Evolutionary conservation across 2,888 invertebrate species (phyloP).

Genomic region (Callinectes sapidus): DNA sequence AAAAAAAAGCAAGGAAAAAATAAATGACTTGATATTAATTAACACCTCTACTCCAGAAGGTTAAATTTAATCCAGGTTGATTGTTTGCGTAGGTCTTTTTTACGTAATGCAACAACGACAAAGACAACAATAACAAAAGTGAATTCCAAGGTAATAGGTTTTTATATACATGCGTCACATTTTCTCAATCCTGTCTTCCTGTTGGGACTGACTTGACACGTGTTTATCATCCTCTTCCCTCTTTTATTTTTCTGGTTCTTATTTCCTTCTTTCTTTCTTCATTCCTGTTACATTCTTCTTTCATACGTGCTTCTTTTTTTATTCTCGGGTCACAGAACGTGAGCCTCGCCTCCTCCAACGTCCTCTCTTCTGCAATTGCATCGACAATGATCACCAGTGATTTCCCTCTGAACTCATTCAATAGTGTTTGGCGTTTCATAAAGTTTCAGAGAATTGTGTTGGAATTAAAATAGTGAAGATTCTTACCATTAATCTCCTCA

Average conservation of each 20-base stretch:
- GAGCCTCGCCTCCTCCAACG: background rate
- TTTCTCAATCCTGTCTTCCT: slow-evolving; percentile 9
- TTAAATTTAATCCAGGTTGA: background rate
- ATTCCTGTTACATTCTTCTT: too few relatives aligned
- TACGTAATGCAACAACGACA: background rate
- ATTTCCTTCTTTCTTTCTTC: too few relatives aligned
- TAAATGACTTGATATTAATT: background rate
- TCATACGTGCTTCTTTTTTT: too few relatives aligned
- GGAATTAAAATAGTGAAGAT: too few relatives aligned
- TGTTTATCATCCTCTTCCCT: too few relatives aligned
- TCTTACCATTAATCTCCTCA: too few relatives aligned
- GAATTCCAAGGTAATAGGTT: background rate
- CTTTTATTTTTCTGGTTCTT: too few relatives aligned
- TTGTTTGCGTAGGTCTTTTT: background rate
- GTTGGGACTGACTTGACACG: background rate
- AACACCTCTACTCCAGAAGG: background rate
- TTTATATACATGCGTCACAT: background rate
- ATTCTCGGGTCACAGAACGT: too few relatives aligned
- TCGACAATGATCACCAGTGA: background rate
- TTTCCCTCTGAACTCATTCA: too few relatives aligned
- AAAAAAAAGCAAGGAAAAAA: background rate
- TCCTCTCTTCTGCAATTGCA: background rate
- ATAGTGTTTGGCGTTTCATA: too few relatives aligned
- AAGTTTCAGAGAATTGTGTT: too few relatives aligned
- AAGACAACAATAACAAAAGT: background rate